Evolutionary conservation across 2,888 invertebrate species (phyloP).

Genomic region (Xylota segnis): DNA sequence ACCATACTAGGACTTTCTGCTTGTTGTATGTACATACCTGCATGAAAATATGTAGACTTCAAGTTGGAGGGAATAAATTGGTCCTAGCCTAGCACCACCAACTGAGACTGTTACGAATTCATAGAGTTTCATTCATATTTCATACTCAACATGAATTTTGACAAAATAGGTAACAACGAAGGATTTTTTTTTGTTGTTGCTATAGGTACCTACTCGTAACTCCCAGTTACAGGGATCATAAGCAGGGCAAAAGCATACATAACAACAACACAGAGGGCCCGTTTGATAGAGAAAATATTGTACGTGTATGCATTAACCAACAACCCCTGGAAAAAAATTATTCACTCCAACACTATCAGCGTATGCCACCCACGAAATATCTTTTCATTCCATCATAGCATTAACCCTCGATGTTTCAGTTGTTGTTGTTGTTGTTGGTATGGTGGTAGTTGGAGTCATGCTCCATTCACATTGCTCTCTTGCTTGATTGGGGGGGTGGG

Average conservation of each 20-base stretch:
- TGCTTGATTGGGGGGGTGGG: constrained; percentile 31
- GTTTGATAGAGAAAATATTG: constrained; percentile 48
- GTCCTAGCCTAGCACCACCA: not conserved
- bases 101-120: not conserved
- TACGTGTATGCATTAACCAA: constrained; percentile 62
- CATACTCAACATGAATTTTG: constrained; percentile 17
- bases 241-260: constrained; percentile 23
- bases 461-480: constrained; percentile 65
- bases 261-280: constrained; percentile 8
- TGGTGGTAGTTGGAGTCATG: constrained; percentile 59
- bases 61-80: not conserved
- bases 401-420: constrained; percentile 59
- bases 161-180: constrained; percentile 19
- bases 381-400: constrained; percentile 64
- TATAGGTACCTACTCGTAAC: not conserved
- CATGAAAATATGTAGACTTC: no score
- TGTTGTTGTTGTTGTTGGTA: constrained; percentile 40
- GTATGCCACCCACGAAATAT: constrained; percentile 56
- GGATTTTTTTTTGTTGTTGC: not conserved
- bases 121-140: not conserved
- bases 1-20: not conserved
- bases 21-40: not conserved
- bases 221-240: constrained; percentile 39
- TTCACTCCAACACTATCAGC: constrained; percentile 42
- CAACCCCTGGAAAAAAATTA: constrained; percentile 60